Base-by-base conservation (phyloP, 2,888 invertebrate genomes). In the Creontiades dilutus region DNA sequence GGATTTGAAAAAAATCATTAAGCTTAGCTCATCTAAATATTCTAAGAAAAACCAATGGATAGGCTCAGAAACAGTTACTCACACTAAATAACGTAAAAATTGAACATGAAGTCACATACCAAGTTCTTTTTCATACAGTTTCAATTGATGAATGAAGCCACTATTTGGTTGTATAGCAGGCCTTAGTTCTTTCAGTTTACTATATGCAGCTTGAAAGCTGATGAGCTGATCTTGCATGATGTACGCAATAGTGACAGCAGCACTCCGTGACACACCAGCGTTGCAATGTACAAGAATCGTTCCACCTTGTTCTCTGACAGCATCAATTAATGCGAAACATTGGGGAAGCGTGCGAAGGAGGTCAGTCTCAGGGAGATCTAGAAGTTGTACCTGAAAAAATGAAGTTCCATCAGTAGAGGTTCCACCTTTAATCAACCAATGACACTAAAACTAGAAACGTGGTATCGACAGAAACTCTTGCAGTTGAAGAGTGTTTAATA, bases 231-330 rank as follows among this genome's bases (percentile, higher is more conserved):
- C 93, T 47, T 94, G 93, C 94, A 98, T 98, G 87, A 98, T 94
- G 93, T 96, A 98, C 11, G 95, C 97, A 87, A 98, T 96, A 0
- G 96, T 95, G 28, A 98, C 94, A 90, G 96, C 95, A 0, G 97
- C 95, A 2, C 98, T 96, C 13, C 98, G 94, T 0, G 98, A 98
- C 0, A 98, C 96, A 0, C 98, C 98, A 0, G 98, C 98, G 93
- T 98, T 98, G 93, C 98, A 98, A 93, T 98, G 98, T 1, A 98
- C 95, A 91, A 98, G 94, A 86, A 98, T 94, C 92, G 95, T 95
- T 46, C 95, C 94, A 37, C 93, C 93, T 3, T 92, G 92, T n/a
- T 93, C 92, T 13, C 95, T 93, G 27, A 94, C 94, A 57, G 93
- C 91, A n/a, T 95, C 94, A 82, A 98, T 96, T 92, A 96, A 96